phyloP scores from a whole-genome alignment of 1,140 invertebrate species.

The Eupristina koningsbergeri region DNA sequence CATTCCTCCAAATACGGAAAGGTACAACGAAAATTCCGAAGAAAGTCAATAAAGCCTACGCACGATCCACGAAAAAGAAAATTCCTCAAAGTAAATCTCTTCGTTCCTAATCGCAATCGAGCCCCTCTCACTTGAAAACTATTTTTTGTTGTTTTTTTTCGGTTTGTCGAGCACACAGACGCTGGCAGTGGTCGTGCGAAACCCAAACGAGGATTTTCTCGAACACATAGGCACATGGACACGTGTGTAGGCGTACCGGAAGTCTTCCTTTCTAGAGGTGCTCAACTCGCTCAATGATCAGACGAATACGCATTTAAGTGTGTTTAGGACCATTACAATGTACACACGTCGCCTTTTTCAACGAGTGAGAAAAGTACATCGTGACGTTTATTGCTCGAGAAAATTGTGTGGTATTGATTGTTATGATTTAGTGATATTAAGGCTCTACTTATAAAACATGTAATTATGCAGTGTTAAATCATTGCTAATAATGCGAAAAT shows the following conservation, averaged over 20 bases:
- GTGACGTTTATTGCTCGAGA: conserved; percentile 7
- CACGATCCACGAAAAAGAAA: conserved; percentile 14
- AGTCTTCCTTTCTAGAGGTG: conserved; percentile 54
- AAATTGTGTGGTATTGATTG: conserved; percentile 17
- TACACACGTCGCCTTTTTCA: neutral
- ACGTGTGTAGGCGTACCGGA: conserved; percentile 56
- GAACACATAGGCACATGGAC: neutral
- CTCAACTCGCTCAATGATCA: conserved; percentile 30
- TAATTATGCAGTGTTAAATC: neutral
- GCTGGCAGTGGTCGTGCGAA: neutral
- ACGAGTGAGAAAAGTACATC: neutral
- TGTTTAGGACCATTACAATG: neutral
- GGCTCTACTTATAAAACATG: neutral
- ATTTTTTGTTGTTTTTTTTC: no score
- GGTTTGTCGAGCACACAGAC: neutral
- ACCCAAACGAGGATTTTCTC: conserved; percentile 18
- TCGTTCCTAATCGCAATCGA: conserved; percentile 46
- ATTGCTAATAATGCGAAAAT: no score
- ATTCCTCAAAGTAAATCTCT: conserved; percentile 26
- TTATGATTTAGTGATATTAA: neutral
- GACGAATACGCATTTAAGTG: neutral
- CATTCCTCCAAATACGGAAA: conserved; percentile 27
- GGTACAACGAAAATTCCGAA: conserved; percentile 44
- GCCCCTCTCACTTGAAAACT: neutral
- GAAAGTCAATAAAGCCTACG: conserved; percentile 51